Evolutionary conservation across 2,113 vertebrate genomes (phyloP), one percentile per base, ranked within the genome.

Genomic region (Odocoileus hemionus): DNA sequence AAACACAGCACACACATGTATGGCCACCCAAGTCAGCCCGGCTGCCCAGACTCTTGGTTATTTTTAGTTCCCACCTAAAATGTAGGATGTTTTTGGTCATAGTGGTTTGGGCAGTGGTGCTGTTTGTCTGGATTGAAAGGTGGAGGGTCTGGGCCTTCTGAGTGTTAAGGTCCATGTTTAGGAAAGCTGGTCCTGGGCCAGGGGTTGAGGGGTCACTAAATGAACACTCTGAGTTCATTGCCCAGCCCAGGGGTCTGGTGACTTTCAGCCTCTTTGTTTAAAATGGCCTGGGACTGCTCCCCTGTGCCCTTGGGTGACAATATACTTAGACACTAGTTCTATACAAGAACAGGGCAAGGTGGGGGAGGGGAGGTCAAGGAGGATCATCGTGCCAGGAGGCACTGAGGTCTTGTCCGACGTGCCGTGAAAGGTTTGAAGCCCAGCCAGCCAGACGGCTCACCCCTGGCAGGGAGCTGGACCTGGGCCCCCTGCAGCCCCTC

Each of bases 21-120:
- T 2, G 4, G 70, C 76, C 39, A 0, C 36, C 50, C 8, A 0
- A 0, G 7, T 11, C 33, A 11, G 55, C 45, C 50, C 1, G 0
- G 85, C 39, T 2, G 14, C 6, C 25, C 23, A 5, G 28, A 1
- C 5, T 36, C 6, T 4, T 50, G 47, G 1, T 17, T 12, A 3
- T 6, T 1, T 23, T 30, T 2, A 0, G 7, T 1, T 6, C 43
- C 45, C 15, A 21, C 14, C 21, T 16, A 70, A 70, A 70, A 0
- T 15, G 25, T 4, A 1, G 36, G 19, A 50, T 8, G 57, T 21
- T 52, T 55, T 57, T 2, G 0, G 74, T 64, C 61, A 2, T 4
- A 2, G 36, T 6, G 17, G 16, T 36, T 23, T 36, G 33, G 57
- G 8, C 6, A 4, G 61, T 3, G 7, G 45, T 16, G 79, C 43